A percentile compares a stretch with the other conserved stretches of the same genome.
These are phyloP conservation scores for Halcyon senegalensis DNA, from an alignment of 2,113 vertebrate species.

Conservation along the genomic window DNA sequence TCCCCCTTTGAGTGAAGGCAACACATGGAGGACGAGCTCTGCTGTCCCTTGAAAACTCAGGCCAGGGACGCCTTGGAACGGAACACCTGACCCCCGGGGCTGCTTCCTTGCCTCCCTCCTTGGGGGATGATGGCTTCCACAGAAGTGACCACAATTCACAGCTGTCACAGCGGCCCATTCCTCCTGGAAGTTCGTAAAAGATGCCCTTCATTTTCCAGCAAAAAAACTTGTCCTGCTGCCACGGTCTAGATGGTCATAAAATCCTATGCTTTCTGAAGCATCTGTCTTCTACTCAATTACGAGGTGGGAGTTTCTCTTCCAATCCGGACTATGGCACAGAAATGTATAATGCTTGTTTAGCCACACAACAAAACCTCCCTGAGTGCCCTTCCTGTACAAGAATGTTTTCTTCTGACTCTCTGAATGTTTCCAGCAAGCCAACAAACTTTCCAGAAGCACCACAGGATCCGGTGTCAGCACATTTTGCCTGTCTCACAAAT, in stretches of 20 bases:
- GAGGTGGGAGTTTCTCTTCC: not conserved
- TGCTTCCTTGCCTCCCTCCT: not conserved
- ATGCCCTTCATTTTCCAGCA: not conserved
- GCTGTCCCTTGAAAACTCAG: not conserved
- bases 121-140: conserved; percentile 18
- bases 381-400: not conserved
- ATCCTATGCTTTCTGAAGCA: not conserved
- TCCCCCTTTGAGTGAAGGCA: conserved; percentile 50
- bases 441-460: not conserved
- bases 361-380: not conserved
- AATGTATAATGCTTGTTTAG: not conserved
- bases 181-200: not conserved
- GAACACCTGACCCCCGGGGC: not conserved
- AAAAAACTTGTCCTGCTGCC: not conserved
- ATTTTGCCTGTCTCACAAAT: not conserved
- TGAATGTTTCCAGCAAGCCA: not conserved
- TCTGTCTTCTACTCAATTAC: not conserved
- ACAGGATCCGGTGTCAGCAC: not conserved
- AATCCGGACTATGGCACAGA: not conserved
- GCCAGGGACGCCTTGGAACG: not conserved
- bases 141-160: conserved; percentile 45
- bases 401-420: not conserved
- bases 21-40: not conserved
- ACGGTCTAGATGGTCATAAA: not conserved
- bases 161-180: not conserved